These are phyloP conservation scores for Hoplodrina blanda DNA, from an alignment of 2,888 invertebrate species.

Conservation along the genomic window DNA sequence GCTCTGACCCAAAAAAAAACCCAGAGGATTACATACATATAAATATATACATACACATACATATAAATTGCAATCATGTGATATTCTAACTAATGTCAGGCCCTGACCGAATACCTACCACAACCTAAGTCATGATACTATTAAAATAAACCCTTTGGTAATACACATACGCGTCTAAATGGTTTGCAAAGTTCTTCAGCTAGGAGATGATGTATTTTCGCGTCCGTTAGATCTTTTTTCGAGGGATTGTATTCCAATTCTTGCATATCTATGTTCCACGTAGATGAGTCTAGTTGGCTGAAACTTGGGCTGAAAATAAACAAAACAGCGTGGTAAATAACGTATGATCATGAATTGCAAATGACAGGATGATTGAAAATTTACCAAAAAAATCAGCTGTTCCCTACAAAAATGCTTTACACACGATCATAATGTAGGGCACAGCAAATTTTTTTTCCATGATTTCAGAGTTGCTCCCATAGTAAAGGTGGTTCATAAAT, in stretches of 20 bases:
- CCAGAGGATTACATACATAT: neutral
- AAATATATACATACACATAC: too few relatives aligned
- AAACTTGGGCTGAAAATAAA: conserved; percentile 93
- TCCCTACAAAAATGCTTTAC: too few relatives aligned
- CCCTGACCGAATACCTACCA: neutral
- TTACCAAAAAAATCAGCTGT: too few relatives aligned
- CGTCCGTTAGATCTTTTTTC: conserved; percentile 97
- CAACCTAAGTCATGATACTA: neutral
- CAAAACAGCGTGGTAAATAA: neutral
- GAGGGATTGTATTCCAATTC: conserved; percentile 98
- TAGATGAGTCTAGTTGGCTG: conserved; percentile 95
- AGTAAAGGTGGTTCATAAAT: too few relatives aligned
- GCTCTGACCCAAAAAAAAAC: conserved; percentile 13
- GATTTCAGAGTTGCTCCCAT: too few relatives aligned
- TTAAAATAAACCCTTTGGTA: conserved; percentile 3
- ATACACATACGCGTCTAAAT: conserved; percentile 93
- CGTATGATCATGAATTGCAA: neutral
- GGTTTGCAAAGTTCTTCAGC: conserved; percentile 97
- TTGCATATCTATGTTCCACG: conserved; percentile 98
- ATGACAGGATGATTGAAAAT: too few relatives aligned
- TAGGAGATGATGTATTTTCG: conserved; percentile 97
- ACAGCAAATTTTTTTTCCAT: too few relatives aligned
- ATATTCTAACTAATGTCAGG: conserved; percentile 11
- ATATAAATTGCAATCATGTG: neutral
- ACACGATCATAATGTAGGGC: too few relatives aligned